Conservation (phyloP, 2,888 invertebrate species). For the Caenorhabditis sp. region DNA sequence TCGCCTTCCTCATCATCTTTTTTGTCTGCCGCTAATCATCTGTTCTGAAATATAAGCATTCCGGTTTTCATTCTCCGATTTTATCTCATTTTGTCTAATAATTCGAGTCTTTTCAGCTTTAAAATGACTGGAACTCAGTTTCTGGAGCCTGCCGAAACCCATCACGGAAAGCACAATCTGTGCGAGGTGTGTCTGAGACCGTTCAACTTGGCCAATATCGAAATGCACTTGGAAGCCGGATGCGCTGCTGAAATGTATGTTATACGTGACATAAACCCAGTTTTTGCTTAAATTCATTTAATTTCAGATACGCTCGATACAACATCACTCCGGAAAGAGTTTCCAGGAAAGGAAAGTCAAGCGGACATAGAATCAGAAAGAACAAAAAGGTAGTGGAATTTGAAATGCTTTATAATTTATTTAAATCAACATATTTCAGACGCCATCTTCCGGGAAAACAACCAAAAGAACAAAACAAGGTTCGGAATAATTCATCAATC, state of each 20-base stretch:
- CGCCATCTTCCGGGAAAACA: no score
- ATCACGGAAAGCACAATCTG: slow-evolving; percentile 6
- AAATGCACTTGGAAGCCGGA: slow-evolving; percentile 45
- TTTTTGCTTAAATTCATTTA: neutral
- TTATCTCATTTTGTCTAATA: no score
- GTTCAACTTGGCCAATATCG: slow-evolving; percentile 38
- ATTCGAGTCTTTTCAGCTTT: neutral
- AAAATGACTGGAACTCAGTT: neutral
- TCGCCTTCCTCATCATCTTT: no score
- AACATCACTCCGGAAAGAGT: slow-evolving; percentile 5
- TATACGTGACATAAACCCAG: neutral
- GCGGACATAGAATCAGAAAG: neutral
- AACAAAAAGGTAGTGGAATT: neutral
- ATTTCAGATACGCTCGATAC: slow-evolving; percentile 12
- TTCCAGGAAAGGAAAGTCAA: neutral
- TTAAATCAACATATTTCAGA: no score
- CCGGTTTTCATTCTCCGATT: no score
- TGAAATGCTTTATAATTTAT: no score
- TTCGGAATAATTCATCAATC: no score
- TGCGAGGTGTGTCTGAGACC: slow-evolving; percentile 51
- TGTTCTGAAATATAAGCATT: no score
- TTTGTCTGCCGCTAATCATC: neutral
- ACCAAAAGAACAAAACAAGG: no score
- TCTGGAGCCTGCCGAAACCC: no score
- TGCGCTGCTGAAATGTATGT: slow-evolving; percentile 52